Base-by-base conservation (phyloP, 1,140 invertebrate species). In the Tribolium madens region DNA sequence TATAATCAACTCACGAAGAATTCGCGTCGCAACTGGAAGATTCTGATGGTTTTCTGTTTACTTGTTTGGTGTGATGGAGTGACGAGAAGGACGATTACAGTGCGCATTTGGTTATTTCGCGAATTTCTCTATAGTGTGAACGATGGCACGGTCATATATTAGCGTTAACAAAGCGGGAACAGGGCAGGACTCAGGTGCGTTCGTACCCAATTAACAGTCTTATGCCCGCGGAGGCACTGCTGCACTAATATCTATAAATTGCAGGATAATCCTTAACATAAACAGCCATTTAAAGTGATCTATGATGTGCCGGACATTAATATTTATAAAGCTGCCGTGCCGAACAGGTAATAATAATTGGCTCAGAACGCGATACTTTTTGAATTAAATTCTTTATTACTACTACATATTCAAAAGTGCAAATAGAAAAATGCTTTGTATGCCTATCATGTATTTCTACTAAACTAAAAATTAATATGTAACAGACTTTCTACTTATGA, bases 231-330 rank as follows among this genome's bases (percentile, higher is more conserved):
- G 53, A 33, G 73, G 60, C 68, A 78, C 79, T 76, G 60, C 72
- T 68, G 73, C 80, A 77, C 79, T 84, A 84, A 84, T 84, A 83
- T 84, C 83, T 82, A 84, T 84, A 84, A 84, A 84, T 84, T 83
- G 78, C 78, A 73, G 82, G 83, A 83, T 84, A 81, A 84, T 83
- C 83, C 83, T 81, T 81, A 83, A 83, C 79, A 84, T 84, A 84
- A 84, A 84, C 83, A 84, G 79, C 80, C 81, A 79, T 76, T 83
- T 84, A 79, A 79, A 79, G 80, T 84, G 83, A 84, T 84, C 75
- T 83, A 84, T 79, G 81, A 82, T 78, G 52, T 53, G 76, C 68
- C 76, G 79, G 76, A 79, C 80, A 78, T 78, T 81, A 82, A 81
- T 82, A 82, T 81, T 82, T 81, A 80, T 80, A 79, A 81, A 82